These are phyloP conservation scores for Dynastes tityus DNA, from an alignment of 2,888 invertebrate genomes.

Conservation along the genomic window DNA sequence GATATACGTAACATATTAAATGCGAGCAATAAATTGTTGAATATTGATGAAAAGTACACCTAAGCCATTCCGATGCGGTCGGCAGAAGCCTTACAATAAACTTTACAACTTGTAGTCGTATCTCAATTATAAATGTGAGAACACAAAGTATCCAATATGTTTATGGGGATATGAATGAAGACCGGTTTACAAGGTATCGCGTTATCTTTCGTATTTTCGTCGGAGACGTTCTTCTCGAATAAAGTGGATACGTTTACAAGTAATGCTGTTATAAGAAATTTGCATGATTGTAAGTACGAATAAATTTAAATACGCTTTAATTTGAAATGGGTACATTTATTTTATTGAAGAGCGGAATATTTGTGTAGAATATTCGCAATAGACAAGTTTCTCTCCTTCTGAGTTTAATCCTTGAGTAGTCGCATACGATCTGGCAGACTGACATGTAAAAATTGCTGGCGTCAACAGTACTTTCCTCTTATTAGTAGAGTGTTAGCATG, in stretches of 20 bases:
- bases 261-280: not conserved
- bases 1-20: conserved; percentile 61
- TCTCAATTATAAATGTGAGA: conserved; percentile 68
- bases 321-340: too few species aligned
- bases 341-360: too few species aligned
- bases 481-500: too few species aligned
- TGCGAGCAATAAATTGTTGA: conserved; percentile 62
- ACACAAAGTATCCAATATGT: conserved; percentile 63
- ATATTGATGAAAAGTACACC: conserved; percentile 64
- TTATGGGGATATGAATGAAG: conserved; percentile 58
- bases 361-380: too few species aligned
- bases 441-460: too few species aligned
- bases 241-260: not conserved
- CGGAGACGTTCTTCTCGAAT: not conserved
- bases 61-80: conserved; percentile 60
- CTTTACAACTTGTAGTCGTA: conserved; percentile 67
- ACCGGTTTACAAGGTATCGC: conserved; percentile 59
- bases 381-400: too few species aligned
- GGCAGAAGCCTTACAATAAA: conserved; percentile 68
- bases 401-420: too few species aligned
- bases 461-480: too few species aligned
- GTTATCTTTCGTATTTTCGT: not conserved
- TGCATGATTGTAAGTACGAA: too few species aligned
- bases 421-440: too few species aligned
- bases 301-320: too few species aligned